These are phyloP conservation scores for Agelaius phoeniceus DNA, from an alignment of 2,113 vertebrate species.

Conservation along the genomic window DNA sequence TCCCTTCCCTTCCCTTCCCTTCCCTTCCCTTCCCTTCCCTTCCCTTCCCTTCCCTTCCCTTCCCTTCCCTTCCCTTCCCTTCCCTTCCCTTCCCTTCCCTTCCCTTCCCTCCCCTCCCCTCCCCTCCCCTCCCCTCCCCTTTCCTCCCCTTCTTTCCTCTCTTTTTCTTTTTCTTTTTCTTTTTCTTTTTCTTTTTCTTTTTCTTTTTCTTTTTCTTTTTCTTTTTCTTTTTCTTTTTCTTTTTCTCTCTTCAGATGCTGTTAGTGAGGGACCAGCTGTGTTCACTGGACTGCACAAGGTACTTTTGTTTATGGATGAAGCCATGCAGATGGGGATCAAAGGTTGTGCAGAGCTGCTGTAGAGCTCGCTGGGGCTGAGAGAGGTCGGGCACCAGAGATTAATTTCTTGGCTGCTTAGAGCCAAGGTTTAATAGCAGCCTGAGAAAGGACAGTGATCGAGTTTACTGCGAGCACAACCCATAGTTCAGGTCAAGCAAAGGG, in stretches of 20 bases:
- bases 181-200: no score
- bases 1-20: no score
- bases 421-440: constrained; percentile 72
- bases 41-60: no score
- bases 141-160: no score
- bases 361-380: constrained; percentile 25
- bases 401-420: constrained; percentile 72
- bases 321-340: constrained; percentile 46
- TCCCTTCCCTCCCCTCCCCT: no score
- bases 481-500: constrained; percentile 60
- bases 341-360: constrained; percentile 54
- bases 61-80: no score
- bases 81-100: no score
- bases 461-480: constrained; percentile 35
- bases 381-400: constrained; percentile 57
- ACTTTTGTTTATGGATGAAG: constrained; percentile 61
- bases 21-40: no score
- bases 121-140: no score
- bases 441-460: constrained; percentile 73
- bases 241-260: neutral
- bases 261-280: neutral
- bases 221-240: neutral
- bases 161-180: no score
- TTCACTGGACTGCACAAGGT: constrained; percentile 16
- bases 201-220: no score